phyloP scores from a whole-genome alignment of 2,113 vertebrate species.

The Ailurus styani region DNA sequence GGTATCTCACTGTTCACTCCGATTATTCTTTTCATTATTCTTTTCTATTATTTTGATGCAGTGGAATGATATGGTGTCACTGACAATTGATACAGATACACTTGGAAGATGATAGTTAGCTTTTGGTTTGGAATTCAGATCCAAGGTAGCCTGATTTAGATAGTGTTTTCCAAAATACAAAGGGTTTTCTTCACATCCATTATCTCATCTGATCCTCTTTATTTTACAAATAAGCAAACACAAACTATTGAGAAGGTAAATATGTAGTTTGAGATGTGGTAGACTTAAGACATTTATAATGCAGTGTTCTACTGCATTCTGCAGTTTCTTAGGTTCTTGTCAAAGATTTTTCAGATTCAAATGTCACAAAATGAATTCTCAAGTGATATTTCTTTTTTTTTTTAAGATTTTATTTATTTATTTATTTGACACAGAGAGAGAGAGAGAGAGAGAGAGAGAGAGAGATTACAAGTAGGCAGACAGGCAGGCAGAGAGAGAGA shows the following conservation, averaged over 20 bases:
- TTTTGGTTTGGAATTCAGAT: not conserved
- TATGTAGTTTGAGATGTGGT: not conserved
- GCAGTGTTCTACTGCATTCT: not conserved
- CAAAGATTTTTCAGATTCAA: not conserved
- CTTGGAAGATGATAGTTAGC: not conserved
- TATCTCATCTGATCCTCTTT: not conserved
- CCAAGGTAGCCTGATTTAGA: not conserved
- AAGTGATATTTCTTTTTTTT: not conserved
- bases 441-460: too few species aligned
- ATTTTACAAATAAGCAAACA: slow-evolving; percentile 13
- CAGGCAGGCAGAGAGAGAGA: too few species aligned
- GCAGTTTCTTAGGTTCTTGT: not conserved
- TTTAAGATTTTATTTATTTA: too few species aligned
- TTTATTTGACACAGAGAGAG: too few species aligned
- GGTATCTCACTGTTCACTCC: too few species aligned
- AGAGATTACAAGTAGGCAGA: too few species aligned
- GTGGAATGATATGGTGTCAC: not conserved
- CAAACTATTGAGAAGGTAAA: not conserved
- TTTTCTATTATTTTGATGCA: not conserved
- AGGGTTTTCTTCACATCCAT: not conserved
- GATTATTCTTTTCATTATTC: not conserved
- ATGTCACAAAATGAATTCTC: not conserved
- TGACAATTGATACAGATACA: not conserved
- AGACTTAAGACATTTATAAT: not conserved
- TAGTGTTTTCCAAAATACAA: not conserved